phyloP scores from a whole-genome alignment of 2,888 invertebrate species.

The Cataglyphis rosenhaueri region DNA sequence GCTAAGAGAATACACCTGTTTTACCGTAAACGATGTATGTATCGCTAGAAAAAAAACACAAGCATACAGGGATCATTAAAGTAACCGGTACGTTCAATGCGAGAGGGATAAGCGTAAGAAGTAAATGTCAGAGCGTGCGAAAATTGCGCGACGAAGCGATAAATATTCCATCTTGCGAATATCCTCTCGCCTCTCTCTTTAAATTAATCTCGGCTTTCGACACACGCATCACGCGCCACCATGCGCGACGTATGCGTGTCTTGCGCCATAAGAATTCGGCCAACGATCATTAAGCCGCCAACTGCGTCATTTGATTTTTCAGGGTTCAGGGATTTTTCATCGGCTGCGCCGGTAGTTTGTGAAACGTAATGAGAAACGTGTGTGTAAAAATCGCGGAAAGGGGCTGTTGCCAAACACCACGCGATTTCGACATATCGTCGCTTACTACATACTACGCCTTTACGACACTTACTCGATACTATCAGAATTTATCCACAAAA shows the following conservation, averaged over 20 bases:
- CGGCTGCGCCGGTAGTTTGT: not conserved
- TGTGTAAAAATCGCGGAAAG: conserved; percentile 31
- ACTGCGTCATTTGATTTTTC: conserved; percentile 38
- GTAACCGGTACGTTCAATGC: conserved; percentile 31
- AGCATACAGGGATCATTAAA: conserved; percentile 57
- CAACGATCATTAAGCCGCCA: conserved; percentile 26
- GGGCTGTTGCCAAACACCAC: conserved; percentile 23
- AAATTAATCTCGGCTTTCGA: conserved; percentile 48
- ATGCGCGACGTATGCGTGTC: conserved; percentile 45
- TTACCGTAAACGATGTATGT: conserved; percentile 41
- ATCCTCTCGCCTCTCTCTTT: conserved; percentile 39
- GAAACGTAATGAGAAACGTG: not conserved
- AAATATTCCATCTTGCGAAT: conserved; percentile 9
- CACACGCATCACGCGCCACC: conserved; percentile 47
- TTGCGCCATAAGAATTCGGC: conserved; percentile 43
- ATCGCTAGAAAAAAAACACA: conserved; percentile 54
- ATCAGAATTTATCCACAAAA: conserved; percentile 14
- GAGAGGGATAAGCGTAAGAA: conserved; percentile 25
- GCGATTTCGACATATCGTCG: conserved; percentile 9
- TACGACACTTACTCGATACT: conserved; percentile 17
- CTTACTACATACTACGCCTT: conserved; percentile 11
- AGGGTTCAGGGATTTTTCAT: not conserved
- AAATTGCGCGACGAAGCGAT: conserved; percentile 36
- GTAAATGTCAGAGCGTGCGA: conserved; percentile 48
- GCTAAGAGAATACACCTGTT: conserved; percentile 63